phyloP scores from a whole-genome alignment of 2,113 vertebrate genomes.

The Tursiops truncatus region DNA sequence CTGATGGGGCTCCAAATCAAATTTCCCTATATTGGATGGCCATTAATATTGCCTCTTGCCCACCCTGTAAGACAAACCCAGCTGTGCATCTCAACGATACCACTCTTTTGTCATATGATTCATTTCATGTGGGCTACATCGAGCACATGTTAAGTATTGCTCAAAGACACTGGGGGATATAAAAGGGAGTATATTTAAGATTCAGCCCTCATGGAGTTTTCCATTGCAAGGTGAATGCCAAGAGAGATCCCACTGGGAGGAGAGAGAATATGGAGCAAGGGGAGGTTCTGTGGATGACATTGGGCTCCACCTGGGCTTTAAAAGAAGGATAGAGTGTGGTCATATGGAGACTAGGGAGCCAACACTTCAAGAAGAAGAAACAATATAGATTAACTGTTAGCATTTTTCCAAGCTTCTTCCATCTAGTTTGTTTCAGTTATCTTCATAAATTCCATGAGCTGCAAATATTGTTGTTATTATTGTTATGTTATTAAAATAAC shows the following conservation, averaged over 20 bases:
- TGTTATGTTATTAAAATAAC: background rate
- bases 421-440: background rate
- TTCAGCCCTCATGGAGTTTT: background rate
- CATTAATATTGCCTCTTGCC: background rate
- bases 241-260: background rate
- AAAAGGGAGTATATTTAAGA: background rate
- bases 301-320: background rate
- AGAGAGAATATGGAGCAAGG: background rate
- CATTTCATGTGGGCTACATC: background rate
- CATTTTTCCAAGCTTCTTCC: background rate
- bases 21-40: background rate
- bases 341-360: no score
- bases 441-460: background rate
- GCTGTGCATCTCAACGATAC: background rate
- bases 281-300: background rate
- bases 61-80: background rate
- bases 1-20: no score
- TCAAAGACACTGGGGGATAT: background rate
- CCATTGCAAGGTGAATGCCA: background rate
- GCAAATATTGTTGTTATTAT: background rate
- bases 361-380: background rate
- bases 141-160: background rate
- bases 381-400: fast-evolving
- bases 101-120: background rate
- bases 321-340: background rate